phyloP scores from a whole-genome alignment of 2,888 invertebrate genomes.

The Chouioia cunea region DNA sequence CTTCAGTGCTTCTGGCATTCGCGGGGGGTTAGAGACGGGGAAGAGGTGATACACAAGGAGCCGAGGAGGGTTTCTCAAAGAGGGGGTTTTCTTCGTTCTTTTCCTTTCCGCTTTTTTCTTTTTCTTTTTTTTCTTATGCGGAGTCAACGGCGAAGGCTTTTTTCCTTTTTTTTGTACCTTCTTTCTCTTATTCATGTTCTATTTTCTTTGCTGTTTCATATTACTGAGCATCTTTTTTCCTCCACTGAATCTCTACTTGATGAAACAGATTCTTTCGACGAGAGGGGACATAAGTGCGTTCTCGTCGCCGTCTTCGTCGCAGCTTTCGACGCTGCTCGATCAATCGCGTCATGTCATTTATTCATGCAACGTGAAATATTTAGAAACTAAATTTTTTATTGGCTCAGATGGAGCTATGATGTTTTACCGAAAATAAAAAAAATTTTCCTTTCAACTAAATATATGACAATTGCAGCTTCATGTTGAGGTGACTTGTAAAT shows the following conservation, averaged over 20 bases:
- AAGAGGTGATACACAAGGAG: constrained; percentile 65
- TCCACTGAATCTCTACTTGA: constrained; percentile 45
- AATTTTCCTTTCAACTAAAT: no score
- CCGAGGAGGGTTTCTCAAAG: constrained; percentile 57
- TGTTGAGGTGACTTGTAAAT: no score
- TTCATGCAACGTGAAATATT: no score
- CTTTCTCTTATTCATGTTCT: constrained; percentile 19
- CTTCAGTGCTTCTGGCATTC: constrained; percentile 64
- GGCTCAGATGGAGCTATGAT: no score
- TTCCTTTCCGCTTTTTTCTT: constrained; percentile 6
- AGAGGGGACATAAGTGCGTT: no score
- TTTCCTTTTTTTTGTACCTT: constrained; percentile 26
- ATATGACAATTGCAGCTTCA: no score
- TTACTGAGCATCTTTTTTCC: constrained; percentile 11
- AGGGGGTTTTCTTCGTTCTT: constrained; percentile 50
- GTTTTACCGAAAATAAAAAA: no score
- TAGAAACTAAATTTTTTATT: no score
- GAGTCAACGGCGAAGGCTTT: constrained; percentile 29
- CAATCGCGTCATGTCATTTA: no score
- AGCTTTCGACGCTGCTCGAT: no score
- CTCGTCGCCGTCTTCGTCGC: no score
- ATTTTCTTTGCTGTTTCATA: constrained; percentile 29
- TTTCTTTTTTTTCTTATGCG: constrained; percentile 13
- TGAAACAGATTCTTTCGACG: constrained; percentile 39
- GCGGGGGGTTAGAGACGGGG: constrained; percentile 63